A percentile compares a stretch with the other conserved stretches of the same genome.
Conservation (phyloP, 2,113 vertebrate genomes). For the Paracyprichromis sp. region DNA sequence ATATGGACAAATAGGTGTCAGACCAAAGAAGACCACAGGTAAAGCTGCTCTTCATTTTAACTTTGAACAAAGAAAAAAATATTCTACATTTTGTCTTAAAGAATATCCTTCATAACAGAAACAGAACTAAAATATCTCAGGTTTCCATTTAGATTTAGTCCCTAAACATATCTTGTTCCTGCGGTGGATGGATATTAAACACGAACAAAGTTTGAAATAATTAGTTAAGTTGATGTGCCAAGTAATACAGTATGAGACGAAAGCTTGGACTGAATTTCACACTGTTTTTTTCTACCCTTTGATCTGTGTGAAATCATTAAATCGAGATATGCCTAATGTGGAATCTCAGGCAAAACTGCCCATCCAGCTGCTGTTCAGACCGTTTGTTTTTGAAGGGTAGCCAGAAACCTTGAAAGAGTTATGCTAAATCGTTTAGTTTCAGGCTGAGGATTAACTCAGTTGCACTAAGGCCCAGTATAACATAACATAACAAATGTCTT, state of each 20-base stretch:
- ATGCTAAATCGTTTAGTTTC: accelerated
- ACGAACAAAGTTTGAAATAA: accelerated
- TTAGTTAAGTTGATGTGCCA: accelerated
- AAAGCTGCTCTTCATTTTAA: neutral
- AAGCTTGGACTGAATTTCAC: accelerated
- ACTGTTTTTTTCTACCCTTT: neutral
- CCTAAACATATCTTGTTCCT: accelerated
- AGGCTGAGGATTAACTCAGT: neutral
- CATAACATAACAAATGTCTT: neutral
- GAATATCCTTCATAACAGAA: neutral
- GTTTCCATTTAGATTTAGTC: neutral
- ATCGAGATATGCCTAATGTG: accelerated
- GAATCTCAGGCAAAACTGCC: neutral
- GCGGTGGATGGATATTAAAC: neutral
- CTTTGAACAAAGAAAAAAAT: accelerated
- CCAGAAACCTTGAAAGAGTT: accelerated
- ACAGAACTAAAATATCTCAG: accelerated
- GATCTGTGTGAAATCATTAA: neutral
- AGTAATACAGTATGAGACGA: accelerated
- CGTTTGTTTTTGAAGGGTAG: neutral
- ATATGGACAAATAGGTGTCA: neutral
- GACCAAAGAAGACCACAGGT: neutral
- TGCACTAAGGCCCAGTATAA: neutral
- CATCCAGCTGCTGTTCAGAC: neutral
- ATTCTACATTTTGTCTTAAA: neutral